Conservation (phyloP, 2,888 invertebrate species). For the Acleris laterana region DNA sequence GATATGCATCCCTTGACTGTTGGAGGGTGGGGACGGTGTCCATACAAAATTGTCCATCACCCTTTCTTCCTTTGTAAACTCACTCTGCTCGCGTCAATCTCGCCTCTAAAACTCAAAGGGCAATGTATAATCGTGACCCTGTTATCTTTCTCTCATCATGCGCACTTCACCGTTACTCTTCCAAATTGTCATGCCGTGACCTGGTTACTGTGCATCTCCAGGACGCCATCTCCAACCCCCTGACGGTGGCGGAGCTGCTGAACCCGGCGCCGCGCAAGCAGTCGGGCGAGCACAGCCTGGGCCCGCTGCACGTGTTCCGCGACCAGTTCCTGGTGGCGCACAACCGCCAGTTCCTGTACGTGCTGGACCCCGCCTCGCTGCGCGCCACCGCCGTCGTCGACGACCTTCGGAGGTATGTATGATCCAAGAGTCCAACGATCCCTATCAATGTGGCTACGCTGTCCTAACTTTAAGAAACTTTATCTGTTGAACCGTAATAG, state of each 20-base stretch:
- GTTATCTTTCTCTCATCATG: too few relatives aligned
- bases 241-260: conserved; percentile 87
- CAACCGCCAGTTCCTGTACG: conserved; percentile 87
- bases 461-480: too few relatives aligned
- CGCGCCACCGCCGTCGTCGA: conserved; percentile 87
- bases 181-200: too few relatives aligned
- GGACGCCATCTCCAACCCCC: conserved; percentile 80
- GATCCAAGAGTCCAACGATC: neutral
- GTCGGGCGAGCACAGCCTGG: conserved; percentile 66
- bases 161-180: too few relatives aligned
- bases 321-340: conserved; percentile 90
- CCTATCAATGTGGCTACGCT: neutral
- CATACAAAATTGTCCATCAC: too few relatives aligned
- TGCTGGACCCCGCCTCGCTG: conserved; percentile 89
- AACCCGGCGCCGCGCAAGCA: conserved; percentile 83
- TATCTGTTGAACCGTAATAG: too few relatives aligned
- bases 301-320: conserved; percentile 86
- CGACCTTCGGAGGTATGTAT: conserved; percentile 82
- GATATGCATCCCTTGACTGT: too few relatives aligned
- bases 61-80: too few relatives aligned
- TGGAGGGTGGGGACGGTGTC: too few relatives aligned
- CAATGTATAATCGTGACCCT: too few relatives aligned
- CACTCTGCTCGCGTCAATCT: too few relatives aligned
- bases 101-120: too few relatives aligned
- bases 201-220: conserved; percentile 40